phyloP scores from a whole-genome alignment of 2,113 vertebrate species.

The Caretta caretta region DNA sequence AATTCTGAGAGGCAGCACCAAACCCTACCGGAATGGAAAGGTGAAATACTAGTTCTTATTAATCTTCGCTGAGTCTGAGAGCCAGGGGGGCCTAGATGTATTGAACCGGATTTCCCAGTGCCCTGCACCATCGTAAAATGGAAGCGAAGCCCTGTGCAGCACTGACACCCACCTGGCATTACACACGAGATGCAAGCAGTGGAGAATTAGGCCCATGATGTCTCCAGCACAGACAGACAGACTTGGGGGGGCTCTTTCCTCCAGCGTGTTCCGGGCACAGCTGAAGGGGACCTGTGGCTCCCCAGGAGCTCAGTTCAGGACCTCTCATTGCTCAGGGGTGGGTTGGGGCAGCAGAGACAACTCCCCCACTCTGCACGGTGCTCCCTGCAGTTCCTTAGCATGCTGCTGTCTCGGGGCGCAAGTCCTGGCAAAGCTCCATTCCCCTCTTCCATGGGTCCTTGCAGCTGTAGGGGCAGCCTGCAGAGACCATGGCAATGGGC shows the following conservation, averaged over 20 bases:
- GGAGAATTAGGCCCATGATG: neutral
- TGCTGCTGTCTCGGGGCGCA: neutral
- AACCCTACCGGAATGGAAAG: neutral
- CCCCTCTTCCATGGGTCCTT: neutral
- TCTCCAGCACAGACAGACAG: neutral
- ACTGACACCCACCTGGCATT: neutral
- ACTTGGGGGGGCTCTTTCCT: neutral
- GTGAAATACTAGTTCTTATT: neutral
- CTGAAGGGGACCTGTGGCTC: neutral
- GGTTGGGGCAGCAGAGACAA: neutral
- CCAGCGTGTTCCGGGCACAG: neutral
- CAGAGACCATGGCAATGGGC: neutral
- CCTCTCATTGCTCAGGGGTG: neutral
- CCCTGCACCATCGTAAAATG: neutral
- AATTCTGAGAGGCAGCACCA: neutral
- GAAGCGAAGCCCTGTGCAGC: neutral
- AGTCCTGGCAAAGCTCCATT: neutral
- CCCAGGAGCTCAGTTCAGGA: neutral
- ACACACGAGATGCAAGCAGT: neutral
- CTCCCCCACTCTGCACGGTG: too few species aligned
- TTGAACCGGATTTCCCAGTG: neutral
- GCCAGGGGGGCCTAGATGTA: neutral
- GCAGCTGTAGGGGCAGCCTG: neutral
- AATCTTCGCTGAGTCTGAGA: neutral
- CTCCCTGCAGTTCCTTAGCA: neutral